Evolutionary conservation across 2,113 vertebrate species (phyloP).

Genomic region (Copsychus sechellarum): DNA sequence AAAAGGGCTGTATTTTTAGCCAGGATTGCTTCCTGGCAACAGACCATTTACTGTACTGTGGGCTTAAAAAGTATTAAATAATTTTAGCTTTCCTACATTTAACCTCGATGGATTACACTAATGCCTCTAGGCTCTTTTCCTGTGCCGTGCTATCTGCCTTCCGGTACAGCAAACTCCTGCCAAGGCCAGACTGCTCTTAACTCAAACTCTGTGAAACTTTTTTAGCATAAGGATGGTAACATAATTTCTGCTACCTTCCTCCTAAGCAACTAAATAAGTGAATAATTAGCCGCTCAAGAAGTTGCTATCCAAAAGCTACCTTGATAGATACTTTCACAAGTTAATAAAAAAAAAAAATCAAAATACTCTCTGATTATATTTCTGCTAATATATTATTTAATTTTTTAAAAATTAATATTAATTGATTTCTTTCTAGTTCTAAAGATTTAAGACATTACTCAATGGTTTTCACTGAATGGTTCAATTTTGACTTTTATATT

Average conservation of each 20-base stretch:
- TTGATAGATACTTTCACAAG: not conserved
- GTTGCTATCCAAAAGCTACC: not conserved
- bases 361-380: not conserved
- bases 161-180: not conserved
- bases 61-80: slow-evolving; percentile 64
- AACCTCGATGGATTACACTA: slow-evolving; percentile 56
- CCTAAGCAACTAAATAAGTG: not conserved
- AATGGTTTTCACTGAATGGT: not conserved
- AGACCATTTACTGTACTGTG: slow-evolving; percentile 17
- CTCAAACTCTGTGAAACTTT: not conserved
- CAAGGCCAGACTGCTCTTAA: not conserved
- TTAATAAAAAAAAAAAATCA: not conserved
- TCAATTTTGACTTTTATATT: not conserved
- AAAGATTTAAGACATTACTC: not conserved
- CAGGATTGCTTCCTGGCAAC: slow-evolving; percentile 40
- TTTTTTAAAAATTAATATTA: not conserved
- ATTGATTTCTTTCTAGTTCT: not conserved
- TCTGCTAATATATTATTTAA: not conserved
- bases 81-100: slow-evolving; percentile 62
- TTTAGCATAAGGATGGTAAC: not conserved
- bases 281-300: not conserved
- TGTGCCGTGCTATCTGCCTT: not conserved
- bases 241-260: not conserved
- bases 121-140: slow-evolving; percentile 36
- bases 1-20: slow-evolving; percentile 29